A percentile compares a stretch with the other conserved stretches of the same genome.
These are phyloP conservation scores for Tyria jacobaeae DNA, from an alignment of 2,888 invertebrate genomes.

Conservation along the genomic window DNA sequence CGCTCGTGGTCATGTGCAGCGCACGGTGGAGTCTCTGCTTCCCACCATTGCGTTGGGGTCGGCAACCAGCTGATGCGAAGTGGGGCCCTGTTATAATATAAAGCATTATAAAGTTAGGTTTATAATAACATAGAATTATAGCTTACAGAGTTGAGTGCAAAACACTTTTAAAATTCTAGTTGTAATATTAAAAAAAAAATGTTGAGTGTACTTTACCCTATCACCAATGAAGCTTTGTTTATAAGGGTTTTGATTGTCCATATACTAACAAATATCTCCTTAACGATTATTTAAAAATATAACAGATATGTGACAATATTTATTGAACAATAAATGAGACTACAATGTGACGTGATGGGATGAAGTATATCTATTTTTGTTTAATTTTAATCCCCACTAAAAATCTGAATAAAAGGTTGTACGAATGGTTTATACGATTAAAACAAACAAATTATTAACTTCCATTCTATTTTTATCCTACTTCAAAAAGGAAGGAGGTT, in stretches of 20 bases:
- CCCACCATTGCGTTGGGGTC: slow-evolving; percentile 80
- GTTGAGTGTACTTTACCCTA: slow-evolving; percentile 6
- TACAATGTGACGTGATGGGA: too few relatives aligned
- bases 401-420: too few relatives aligned
- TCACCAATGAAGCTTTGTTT: not conserved
- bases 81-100: slow-evolving; percentile 63
- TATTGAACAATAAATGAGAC: too few relatives aligned
- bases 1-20: slow-evolving; percentile 95
- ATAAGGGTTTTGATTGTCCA: not conserved
- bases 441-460: too few relatives aligned
- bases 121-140: not conserved
- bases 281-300: not conserved
- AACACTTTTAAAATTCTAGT: slow-evolving; percentile 4
- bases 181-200: not conserved
- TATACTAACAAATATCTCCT: too few relatives aligned
- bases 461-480: too few relatives aligned
- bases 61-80: slow-evolving; percentile 84
- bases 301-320: too few relatives aligned
- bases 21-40: slow-evolving; percentile 88
- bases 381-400: too few relatives aligned
- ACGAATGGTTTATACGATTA: too few relatives aligned
- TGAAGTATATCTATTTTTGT: too few relatives aligned
- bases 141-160: not conserved
- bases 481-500: too few relatives aligned
- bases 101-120: not conserved